Conservation (phyloP, 2,888 invertebrate species). For the Melipona bicolor region DNA sequence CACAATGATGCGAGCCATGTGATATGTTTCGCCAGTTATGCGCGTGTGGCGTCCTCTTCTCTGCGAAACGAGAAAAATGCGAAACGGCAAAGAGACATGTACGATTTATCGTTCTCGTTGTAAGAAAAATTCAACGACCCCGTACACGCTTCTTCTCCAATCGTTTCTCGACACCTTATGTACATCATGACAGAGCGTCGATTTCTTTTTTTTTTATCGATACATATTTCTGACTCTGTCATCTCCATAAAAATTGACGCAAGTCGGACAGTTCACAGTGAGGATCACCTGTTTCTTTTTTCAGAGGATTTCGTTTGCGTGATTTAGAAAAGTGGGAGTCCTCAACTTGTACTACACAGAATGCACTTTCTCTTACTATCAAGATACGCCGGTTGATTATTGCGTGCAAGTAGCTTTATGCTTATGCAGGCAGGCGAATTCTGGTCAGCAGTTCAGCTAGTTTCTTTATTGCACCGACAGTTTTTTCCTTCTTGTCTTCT, state of each 20-base stretch:
- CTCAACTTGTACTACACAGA: not conserved
- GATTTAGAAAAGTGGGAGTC: slow-evolving; percentile 5
- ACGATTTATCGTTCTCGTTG: slow-evolving; percentile 49
- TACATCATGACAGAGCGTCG: not conserved
- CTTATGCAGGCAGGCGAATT: slow-evolving; percentile 36
- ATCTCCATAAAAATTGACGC: not conserved
- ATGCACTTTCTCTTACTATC: slow-evolving; percentile 54
- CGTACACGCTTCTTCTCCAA: slow-evolving; percentile 47
- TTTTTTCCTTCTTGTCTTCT: not conserved
- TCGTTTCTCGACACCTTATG: slow-evolving; percentile 57
- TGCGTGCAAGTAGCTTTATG: slow-evolving; percentile 20
- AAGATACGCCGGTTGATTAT: slow-evolving; percentile 34
- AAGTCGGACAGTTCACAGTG: not conserved
- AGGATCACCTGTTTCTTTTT: not conserved
- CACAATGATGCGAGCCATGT: slow-evolving; percentile 4
- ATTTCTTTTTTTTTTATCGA: no score
- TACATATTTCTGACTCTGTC: not conserved
- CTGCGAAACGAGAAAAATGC: slow-evolving; percentile 1
- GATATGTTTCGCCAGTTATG: slow-evolving; percentile 22
- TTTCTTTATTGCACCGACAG: slow-evolving; percentile 44
- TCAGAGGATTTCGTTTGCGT: not conserved
- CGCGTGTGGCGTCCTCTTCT: not conserved
- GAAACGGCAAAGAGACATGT: slow-evolving; percentile 23
- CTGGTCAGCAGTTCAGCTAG: slow-evolving; percentile 46
- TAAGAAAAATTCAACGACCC: slow-evolving; percentile 54